Percentiles rank a stretch among this genome's conserved stretches.
These are phyloP conservation scores for Emmelina monodactyla DNA, from an alignment of 2,888 invertebrate species.

Conservation along the genomic window DNA sequence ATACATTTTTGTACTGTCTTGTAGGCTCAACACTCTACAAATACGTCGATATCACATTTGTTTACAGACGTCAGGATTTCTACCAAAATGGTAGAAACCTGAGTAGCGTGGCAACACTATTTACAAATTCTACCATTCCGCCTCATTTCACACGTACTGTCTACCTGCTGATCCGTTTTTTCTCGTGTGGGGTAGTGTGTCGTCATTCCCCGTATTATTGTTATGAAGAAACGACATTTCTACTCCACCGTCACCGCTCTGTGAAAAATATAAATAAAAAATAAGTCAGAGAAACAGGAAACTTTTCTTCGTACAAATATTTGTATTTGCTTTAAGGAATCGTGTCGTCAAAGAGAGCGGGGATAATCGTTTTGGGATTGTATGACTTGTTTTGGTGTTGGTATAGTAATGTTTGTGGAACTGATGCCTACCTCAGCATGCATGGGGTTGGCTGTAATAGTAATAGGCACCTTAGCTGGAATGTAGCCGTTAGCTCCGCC, in stretches of 20 bases:
- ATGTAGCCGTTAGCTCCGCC: conserved; percentile 54
- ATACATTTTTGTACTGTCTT: background rate
- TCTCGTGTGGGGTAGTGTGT: conserved; percentile 42
- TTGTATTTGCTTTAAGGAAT: too few relatives aligned
- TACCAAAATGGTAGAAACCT: background rate
- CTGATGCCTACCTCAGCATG: conserved; percentile 71
- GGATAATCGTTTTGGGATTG: too few relatives aligned
- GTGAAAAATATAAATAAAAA: conserved; percentile 18
- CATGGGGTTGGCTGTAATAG: conserved; percentile 79
- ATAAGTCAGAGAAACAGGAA: too few relatives aligned
- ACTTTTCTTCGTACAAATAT: too few relatives aligned
- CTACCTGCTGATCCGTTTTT: conserved; percentile 43
- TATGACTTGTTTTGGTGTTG: too few relatives aligned
- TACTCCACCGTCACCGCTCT: conserved; percentile 57
- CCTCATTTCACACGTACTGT: conserved; percentile 42
- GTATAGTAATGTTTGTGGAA: too few relatives aligned
- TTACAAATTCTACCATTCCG: background rate
- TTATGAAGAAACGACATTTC: conserved; percentile 77
- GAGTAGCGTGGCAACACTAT: background rate
- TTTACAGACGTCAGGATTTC: background rate
- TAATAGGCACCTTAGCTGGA: conserved; percentile 66
- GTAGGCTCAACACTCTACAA: background rate
- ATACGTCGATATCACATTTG: background rate
- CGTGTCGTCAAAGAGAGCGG: too few relatives aligned
- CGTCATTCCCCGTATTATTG: conserved; percentile 64